Evolutionary conservation across 2,113 vertebrate genomes (phyloP), one percentile per base, ranked within the genome.

Genomic region (Odontophorus gujanensis): DNA sequence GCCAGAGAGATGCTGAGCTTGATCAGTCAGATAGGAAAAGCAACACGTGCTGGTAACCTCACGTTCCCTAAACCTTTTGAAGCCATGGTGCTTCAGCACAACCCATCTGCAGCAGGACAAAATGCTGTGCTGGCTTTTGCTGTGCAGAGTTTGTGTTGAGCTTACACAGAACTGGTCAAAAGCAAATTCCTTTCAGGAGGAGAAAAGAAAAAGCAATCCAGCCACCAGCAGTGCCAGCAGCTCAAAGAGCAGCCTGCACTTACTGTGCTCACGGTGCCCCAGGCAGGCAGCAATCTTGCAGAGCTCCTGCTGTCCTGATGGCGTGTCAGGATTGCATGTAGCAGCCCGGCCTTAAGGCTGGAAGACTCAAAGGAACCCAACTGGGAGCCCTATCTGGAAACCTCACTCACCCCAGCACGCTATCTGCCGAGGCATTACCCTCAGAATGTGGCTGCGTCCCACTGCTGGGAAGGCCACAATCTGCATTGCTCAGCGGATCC

Each of bases 1-100:
- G 48, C 58, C 75, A 45, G 87, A 78, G 65, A 91, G 71, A 47
- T 76, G 71, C 59, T 75, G 66, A 62, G 93, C 75, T 30, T 50
- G 74, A 11, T 17, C 2, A 48, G 48, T 36, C 81, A 88, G 65
- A 93, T 11, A 53, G 0, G 17, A 51, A 81, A 71, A 91, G 10
- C 36, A 81, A 47, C 42, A 7, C 36, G 47, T 79, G 55, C 19
- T 25, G 65, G 53, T 67, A 73, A 81, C 3, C 53, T n/a, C 57
- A 59, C 15, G 12, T 62, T 86, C 81, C 74, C 80, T 40, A 74
- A 82, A 28, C 8, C 40, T 62, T 83, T 10, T 59, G 67, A 72
- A 78, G 73, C 32, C 61, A 61, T 59, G 45, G 53, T 5, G 24
- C 32, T 75, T 73, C 66, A 40, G 82, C 22, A 18, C 2, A 53